phyloP scores from a whole-genome alignment of 2,113 vertebrate species.

The Garra rufa region DNA sequence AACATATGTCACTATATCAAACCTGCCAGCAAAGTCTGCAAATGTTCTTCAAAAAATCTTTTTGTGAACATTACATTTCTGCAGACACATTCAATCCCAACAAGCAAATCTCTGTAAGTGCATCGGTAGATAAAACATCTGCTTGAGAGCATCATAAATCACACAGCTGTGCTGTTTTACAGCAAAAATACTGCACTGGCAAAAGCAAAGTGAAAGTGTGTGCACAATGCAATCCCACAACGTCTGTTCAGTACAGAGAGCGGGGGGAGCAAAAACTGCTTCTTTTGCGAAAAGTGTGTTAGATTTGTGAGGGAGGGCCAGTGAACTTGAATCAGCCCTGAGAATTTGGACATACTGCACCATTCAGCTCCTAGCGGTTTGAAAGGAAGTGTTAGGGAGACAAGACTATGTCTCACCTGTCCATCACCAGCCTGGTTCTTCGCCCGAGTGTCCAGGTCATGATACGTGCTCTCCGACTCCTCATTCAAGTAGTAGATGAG shows the following conservation, averaged over 20 bases:
- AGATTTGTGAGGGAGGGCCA: constrained; percentile 25
- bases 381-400: no score
- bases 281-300: constrained; percentile 55
- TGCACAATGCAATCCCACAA: constrained; percentile 44
- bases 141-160: constrained; percentile 37
- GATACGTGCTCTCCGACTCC: constrained; percentile 92
- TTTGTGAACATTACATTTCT: background rate
- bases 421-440: constrained; percentile 86
- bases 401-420: constrained; percentile 78
- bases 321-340: constrained; percentile 23
- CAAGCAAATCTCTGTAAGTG: background rate
- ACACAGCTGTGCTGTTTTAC: constrained; percentile 43
- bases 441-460: constrained; percentile 90
- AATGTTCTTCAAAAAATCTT: background rate
- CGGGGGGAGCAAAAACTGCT: constrained; percentile 51
- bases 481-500: constrained; percentile 94
- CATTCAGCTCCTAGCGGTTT: constrained; percentile 49
- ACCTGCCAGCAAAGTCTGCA: background rate
- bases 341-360: constrained; percentile 51
- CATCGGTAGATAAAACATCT: constrained; percentile 16
- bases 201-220: constrained; percentile 40
- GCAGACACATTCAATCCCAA: background rate
- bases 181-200: constrained; percentile 49
- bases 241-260: constrained; percentile 34
- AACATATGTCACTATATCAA: background rate